Evolutionary conservation across 2,888 invertebrate species (phyloP), one percentile per base, ranked within the genome.

Genomic region (Pseudolycoriella hygida): DNA sequence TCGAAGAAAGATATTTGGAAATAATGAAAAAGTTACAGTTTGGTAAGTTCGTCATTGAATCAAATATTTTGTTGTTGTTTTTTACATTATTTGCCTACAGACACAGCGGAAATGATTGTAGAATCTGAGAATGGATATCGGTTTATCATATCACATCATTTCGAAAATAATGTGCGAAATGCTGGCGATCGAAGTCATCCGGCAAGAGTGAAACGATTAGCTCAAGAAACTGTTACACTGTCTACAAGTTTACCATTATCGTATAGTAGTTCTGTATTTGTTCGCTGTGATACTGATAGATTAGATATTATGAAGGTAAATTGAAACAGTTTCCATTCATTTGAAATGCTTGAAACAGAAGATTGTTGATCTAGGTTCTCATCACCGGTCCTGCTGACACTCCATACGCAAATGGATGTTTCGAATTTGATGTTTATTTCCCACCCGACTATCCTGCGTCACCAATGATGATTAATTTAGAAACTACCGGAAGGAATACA

Each of bases 181-280:
- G 84, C 87, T 1, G 87, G 88, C 46, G 87, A 88, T 57, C 76
- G 87, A 45, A 81, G 83, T 49, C 86, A 87, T 64, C 86, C 89
- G 2, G 76, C 85, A 32, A 73, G 93, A 51, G 84, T 90, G 55
- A 88, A 92, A 64, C 76, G 94, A 17, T 73, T 94, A 45, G 93
- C 94, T 45, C 94, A 93, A 69, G 93, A 94, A 68, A 85, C 90
- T 40, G 90, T 92, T 50, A 93, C 93, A 25, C 73, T 94, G 44
- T 88, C 89, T 52, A 90, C 89, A 47, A 85, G 86, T 53, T 72
- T 94, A 56, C 94, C 94, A 50, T 74, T 94, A 47, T 90, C 90
- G 42, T 87, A 83, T 66, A 88, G 87, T 64, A 89, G 89, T 61
- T 87, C 88, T 51, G 93, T 94, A 50, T 94, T 94, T 72, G 92